phyloP scores from a whole-genome alignment of 64 coral and sea anemone genomes.

The Dendronephthya gigantea region DNA sequence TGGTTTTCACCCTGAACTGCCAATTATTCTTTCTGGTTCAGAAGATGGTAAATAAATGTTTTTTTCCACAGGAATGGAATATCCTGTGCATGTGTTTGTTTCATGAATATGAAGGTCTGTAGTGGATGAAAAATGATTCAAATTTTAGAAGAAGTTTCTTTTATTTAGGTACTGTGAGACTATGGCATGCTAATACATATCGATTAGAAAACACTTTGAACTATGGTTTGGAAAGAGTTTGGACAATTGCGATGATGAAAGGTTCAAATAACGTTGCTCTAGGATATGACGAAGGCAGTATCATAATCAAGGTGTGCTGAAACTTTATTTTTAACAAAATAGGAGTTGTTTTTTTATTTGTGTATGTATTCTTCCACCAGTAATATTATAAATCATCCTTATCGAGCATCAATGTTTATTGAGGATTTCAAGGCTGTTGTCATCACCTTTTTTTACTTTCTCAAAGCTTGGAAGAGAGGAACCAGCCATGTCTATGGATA shows the following conservation, averaged over 20 bases:
- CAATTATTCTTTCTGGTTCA: constrained; percentile 92
- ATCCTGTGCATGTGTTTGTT: too few species aligned
- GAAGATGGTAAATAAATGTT: constrained; percentile 99
- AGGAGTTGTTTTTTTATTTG: not conserved
- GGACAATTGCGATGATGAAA: constrained; percentile 88
- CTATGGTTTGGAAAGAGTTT: constrained; percentile 90
- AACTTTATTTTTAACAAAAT: too few species aligned
- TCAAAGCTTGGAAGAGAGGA: constrained; percentile 88
- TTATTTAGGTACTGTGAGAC: constrained; percentile 71
- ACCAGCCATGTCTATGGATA: constrained; percentile 97
- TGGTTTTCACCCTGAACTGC: constrained; percentile 94
- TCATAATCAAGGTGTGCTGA: constrained; percentile 98
- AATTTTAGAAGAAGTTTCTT: too few species aligned
- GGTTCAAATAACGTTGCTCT: constrained; percentile 96
- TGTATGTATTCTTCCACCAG: too few species aligned
- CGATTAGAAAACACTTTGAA: constrained; percentile 90
- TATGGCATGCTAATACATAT: constrained; percentile 99
- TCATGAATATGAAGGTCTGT: too few species aligned
- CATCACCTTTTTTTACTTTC: not conserved
- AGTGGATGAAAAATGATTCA: too few species aligned
- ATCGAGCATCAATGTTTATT: not conserved
- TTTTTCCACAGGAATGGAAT: too few species aligned
- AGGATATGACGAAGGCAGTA: constrained; percentile 98
- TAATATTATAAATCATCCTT: too few species aligned
- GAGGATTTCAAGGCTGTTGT: not conserved